Evolutionary conservation across 2,888 invertebrate genomes (phyloP).

Genomic region (Cynaeus angustus): DNA sequence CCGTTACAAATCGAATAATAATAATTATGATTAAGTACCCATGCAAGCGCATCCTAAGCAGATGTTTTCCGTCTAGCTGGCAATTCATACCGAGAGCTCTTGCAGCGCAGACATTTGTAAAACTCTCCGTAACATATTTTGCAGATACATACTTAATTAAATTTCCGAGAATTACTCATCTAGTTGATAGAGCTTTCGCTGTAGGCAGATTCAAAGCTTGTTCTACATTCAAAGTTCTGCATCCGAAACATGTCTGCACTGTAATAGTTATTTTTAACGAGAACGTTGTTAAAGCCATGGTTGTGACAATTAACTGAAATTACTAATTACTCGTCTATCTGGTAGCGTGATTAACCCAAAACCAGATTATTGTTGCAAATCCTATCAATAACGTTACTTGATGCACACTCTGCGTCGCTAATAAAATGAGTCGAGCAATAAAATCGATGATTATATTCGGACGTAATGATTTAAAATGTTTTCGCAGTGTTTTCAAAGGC

Average conservation of each 20-base stretch:
- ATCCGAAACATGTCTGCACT: conserved; percentile 36
- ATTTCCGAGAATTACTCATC: neutral
- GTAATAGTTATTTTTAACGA: conserved; percentile 56
- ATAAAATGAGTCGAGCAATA: conserved; percentile 57
- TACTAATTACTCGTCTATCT: conserved; percentile 65
- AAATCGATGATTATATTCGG: neutral
- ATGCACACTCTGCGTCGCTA: conserved; percentile 64
- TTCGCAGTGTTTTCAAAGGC: conserved; percentile 18
- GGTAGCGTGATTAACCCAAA: conserved; percentile 64
- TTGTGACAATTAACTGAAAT: conserved; percentile 63
- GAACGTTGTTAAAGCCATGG: conserved; percentile 56
- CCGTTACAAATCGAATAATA: no score
- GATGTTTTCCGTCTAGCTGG: no score
- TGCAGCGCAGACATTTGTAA: no score
- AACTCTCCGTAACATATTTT: no score
- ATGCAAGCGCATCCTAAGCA: no score
- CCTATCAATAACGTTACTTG: conserved; percentile 66
- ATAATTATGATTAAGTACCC: no score
- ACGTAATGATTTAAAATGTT: conserved; percentile 2
- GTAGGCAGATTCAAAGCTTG: neutral
- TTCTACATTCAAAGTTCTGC: conserved; percentile 1
- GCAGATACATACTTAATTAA: no score
- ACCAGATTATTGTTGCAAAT: conserved; percentile 65
- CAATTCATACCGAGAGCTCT: no score
- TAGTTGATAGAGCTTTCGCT: neutral